Base-by-base conservation (phyloP, 2,113 vertebrate species). In the Planiliza haematocheilus region DNA sequence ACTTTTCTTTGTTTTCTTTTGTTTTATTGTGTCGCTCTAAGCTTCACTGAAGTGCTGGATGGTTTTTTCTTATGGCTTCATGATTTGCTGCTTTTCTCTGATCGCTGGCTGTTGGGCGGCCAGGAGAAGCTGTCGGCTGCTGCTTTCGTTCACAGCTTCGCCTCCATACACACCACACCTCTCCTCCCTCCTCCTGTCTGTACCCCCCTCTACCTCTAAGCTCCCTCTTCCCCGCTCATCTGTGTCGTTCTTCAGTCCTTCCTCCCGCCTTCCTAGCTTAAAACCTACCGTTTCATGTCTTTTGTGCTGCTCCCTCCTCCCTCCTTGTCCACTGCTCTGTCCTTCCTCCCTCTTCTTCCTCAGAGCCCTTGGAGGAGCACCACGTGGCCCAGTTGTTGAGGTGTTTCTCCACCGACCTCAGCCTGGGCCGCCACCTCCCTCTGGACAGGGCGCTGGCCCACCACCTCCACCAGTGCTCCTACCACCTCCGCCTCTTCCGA, bases 401-500 rank as follows among this genome's bases (percentile, higher is more conserved):
- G 86, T 88, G 93, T 91, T 96, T 97, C 94, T 97, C 97, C 93
- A 95, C 92, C 75, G 96, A 98, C 90, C 95, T 86, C 93, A 93
- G 94, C 87, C 79, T 94, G 74, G 91, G 94, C 92, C 88, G 88
- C 92, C 94, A 94, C 82, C 87, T 96, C 89, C 94, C 91, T 91
- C 92, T 97, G 95, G 97, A 99, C 91, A 92, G 94, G 84, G 91
- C 95, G 64, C 94, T 98, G 94, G 95, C 95, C 93, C 97, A 97
- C 90, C 97, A 98, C 93, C 97, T 99, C 86, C 95, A 96, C 93
- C 97, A 97, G 91, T 98, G 97, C 95, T 97, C 95, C 94, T 99
- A 98, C 95, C 97, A 98, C 94, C 96, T 97, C 79, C 96, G 97
- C 80, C 97, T 99, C 95, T 97, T 99, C 97, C 95, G 96, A 94